phyloP scores from a whole-genome alignment of 2,797 vertebrate species.

The Pangasius djambal region DNA sequence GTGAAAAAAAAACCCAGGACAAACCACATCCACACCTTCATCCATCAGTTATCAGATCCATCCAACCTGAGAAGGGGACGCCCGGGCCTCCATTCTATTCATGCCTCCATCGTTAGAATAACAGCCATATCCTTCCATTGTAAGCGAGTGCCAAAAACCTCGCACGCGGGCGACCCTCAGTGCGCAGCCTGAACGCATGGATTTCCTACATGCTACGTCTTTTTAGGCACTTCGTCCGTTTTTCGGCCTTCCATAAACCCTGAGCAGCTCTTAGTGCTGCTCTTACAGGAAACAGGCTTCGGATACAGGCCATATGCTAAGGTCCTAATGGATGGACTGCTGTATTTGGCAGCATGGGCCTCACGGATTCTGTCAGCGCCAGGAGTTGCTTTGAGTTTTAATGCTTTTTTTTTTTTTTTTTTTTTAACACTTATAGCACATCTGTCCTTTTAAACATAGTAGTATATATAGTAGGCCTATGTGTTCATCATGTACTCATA shows the following conservation, averaged over 20 bases:
- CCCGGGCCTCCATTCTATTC: conserved; percentile 37
- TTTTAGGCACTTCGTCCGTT: background rate
- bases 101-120: conserved; percentile 44
- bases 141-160: conserved; percentile 29
- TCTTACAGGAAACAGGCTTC: conserved; percentile 52
- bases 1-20: background rate
- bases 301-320: conserved; percentile 40
- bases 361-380: conserved; percentile 29
- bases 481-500: background rate
- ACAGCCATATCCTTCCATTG: conserved; percentile 60
- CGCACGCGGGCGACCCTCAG: conserved; percentile 6
- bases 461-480: background rate
- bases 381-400: conserved; percentile 26
- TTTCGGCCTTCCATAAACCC: conserved; percentile 7
- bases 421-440: conserved; percentile 11
- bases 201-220: conserved; percentile 27
- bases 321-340: conserved; percentile 45
- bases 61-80: conserved; percentile 41
- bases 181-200: background rate
- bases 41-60: conserved; percentile 45
- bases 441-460: background rate
- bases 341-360: conserved; percentile 28
- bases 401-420: conserved; percentile 5
- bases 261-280: conserved; percentile 26
- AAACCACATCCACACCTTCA: conserved; percentile 34